Conservation (phyloP, 2,797 vertebrate species). For the Gymnoscopelus microlampas region DNA sequence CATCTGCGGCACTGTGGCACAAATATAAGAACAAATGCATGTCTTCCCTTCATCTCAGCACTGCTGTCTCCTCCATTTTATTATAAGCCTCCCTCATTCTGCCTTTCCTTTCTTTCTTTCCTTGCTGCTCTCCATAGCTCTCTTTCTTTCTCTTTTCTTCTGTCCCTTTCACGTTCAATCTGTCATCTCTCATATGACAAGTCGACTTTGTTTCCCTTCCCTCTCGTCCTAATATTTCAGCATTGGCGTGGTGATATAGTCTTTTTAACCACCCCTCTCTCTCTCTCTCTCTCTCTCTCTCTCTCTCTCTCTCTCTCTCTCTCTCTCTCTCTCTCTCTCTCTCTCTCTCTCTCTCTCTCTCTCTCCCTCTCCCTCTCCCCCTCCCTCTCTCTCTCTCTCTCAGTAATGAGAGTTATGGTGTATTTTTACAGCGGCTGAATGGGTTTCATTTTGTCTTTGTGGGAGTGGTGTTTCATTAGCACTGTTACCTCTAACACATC, state of each 20-base stretch:
- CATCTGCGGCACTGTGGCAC: slow-evolving; percentile 5
- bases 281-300: slow-evolving; percentile 23
- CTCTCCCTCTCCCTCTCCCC: slow-evolving; percentile 19
- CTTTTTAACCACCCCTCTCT: not conserved
- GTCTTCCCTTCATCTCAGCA: slow-evolving; percentile 7
- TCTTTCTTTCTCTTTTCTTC: not conserved
- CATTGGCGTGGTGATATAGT: no score
- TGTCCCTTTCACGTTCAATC: slow-evolving; percentile 4
- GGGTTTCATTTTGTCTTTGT: no score
- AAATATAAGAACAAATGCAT: slow-evolving; percentile 3
- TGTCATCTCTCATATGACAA: no score
- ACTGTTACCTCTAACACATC: no score
- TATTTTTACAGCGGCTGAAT: no score
- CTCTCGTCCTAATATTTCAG: no score
- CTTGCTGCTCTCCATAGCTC: not conserved
- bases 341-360: not conserved
- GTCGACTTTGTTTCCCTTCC: no score
- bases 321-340: slow-evolving; percentile 12
- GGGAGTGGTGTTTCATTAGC: no score
- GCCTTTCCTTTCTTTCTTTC: not conserved
- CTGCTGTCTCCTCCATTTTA: no score
- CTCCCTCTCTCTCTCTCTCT: not conserved
- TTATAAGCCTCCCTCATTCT: not conserved
- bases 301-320: not conserved
- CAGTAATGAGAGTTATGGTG: no score